Conservation (phyloP, 64 coral and sea anemone species). For the Astreopora myriophthalma region DNA sequence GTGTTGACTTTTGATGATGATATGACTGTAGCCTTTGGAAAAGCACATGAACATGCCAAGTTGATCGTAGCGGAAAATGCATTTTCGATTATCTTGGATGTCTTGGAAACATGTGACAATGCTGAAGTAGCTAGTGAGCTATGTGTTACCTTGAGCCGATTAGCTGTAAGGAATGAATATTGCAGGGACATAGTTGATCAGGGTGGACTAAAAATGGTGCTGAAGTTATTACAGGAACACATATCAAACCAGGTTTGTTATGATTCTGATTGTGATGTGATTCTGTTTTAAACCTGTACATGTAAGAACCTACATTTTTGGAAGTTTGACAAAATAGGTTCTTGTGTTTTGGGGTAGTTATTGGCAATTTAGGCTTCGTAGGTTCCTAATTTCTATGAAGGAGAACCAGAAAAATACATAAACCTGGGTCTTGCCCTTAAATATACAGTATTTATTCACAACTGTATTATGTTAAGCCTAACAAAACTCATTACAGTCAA, state of each 20-base stretch:
- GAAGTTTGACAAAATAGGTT: too few species aligned
- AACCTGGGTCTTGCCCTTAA: too few species aligned
- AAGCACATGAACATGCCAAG: conserved; percentile 92
- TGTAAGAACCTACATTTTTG: too few species aligned
- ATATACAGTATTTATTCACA: too few species aligned
- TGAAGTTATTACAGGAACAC: conserved; percentile 77
- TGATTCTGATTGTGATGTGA: background rate
- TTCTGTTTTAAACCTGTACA: background rate
- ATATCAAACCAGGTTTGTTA: conserved; percentile 68
- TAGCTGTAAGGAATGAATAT: conserved; percentile 86
- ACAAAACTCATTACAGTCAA: too few species aligned
- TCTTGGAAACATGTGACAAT: conserved; percentile 38
- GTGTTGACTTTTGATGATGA: conserved; percentile 95
- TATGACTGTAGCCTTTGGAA: conserved; percentile 89
- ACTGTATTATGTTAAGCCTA: too few species aligned
- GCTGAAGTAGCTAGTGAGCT: conserved; percentile 65
- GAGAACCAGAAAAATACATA: too few species aligned
- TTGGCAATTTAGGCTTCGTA: too few species aligned
- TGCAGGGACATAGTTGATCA: conserved; percentile 91
- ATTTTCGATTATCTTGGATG: conserved; percentile 60
- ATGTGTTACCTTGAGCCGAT: conserved; percentile 80
- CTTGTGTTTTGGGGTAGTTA: too few species aligned
- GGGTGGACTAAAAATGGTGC: conserved; percentile 75
- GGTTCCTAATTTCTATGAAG: too few species aligned
- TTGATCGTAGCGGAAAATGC: conserved; percentile 85